Percentiles rank a stretch among this genome's conserved stretches.
Evolutionary conservation across 2,113 vertebrate species (phyloP).

Genomic region (Phyllopteryx taeniolatus): DNA sequence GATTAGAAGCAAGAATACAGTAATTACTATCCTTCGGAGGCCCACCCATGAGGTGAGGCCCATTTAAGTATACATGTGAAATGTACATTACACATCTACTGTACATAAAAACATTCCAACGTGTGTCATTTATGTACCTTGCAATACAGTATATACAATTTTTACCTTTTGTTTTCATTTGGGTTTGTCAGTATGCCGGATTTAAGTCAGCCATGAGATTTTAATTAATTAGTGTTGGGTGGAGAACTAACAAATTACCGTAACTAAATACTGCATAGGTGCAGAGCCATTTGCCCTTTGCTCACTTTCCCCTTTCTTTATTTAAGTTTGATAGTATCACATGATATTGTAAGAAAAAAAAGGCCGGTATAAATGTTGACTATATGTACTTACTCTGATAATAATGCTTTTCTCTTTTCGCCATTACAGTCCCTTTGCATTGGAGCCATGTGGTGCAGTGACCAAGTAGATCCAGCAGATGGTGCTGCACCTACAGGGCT

Average conservation of each 20-base stretch:
- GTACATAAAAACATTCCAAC: not conserved
- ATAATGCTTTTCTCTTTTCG: slow-evolving; percentile 1
- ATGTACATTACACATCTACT: not conserved
- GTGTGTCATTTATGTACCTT: not conserved
- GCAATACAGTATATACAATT: not conserved
- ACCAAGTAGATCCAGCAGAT: slow-evolving; percentile 1
- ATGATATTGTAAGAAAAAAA: not conserved
- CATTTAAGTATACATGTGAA: not conserved
- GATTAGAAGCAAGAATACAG: not conserved
- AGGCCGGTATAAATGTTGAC: not conserved
- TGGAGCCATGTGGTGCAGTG: not conserved
- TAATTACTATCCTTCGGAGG: not conserved
- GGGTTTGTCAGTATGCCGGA: not conserved
- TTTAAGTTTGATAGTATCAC: not conserved
- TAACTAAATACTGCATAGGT: too few species aligned
- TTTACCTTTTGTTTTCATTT: not conserved
- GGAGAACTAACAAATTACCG: not conserved
- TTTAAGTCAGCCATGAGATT: not conserved
- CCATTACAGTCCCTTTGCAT: not conserved
- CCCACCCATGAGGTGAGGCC: not conserved
- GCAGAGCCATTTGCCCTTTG: not conserved
- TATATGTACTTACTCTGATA: not conserved
- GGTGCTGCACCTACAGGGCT: not conserved
- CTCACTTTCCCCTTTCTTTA: not conserved
- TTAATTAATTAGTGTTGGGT: not conserved